Conservation (phyloP, 2,888 invertebrate genomes). For the Melanchra persicariae region DNA sequence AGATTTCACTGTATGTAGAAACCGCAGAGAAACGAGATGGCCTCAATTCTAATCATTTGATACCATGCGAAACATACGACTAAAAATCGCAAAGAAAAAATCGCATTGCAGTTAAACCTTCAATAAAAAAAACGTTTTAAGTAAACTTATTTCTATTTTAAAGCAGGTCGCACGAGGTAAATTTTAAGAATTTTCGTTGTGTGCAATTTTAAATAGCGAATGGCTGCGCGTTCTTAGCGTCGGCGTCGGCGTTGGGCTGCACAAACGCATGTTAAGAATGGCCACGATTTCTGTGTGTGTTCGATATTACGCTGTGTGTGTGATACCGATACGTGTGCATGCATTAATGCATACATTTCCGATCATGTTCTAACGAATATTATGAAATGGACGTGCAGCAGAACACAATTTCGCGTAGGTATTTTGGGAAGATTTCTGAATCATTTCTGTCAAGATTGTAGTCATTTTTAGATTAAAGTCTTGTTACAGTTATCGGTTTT, state of each 20-base stretch:
- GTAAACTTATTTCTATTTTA: slow-evolving; percentile 28
- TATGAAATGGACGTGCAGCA: slow-evolving; percentile 16
- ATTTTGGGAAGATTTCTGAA: not conserved
- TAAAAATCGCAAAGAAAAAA: slow-evolving; percentile 16
- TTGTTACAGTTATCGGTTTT: slow-evolving; percentile 18
- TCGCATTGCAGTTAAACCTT: not conserved
- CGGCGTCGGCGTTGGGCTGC: slow-evolving; percentile 8
- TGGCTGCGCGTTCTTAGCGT: slow-evolving; percentile 5
- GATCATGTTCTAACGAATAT: slow-evolving; percentile 29
- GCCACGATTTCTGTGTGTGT: slow-evolving; percentile 16
- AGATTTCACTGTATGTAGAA: slow-evolving; percentile 43
- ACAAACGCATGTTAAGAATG: slow-evolving; percentile 21
- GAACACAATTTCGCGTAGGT: not conserved
- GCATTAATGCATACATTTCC: slow-evolving; percentile 36
- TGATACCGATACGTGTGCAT: slow-evolving; percentile 31
- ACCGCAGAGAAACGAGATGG: slow-evolving; percentile 37
- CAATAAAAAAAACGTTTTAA: not conserved
- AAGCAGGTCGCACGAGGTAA: slow-evolving; percentile 21
- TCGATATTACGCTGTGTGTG: not conserved
- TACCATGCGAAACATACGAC: slow-evolving; percentile 2
- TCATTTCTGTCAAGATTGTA: not conserved
- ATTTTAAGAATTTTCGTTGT: slow-evolving; percentile 26
- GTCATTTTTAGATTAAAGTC: slow-evolving; percentile 10
- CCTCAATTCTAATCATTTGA: slow-evolving; percentile 36
- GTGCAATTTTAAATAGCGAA: slow-evolving; percentile 40